Percentiles rank a stretch among this genome's conserved stretches.
phyloP scores from a whole-genome alignment of 2,888 invertebrate species.

The Drosophila austrosaltans region DNA sequence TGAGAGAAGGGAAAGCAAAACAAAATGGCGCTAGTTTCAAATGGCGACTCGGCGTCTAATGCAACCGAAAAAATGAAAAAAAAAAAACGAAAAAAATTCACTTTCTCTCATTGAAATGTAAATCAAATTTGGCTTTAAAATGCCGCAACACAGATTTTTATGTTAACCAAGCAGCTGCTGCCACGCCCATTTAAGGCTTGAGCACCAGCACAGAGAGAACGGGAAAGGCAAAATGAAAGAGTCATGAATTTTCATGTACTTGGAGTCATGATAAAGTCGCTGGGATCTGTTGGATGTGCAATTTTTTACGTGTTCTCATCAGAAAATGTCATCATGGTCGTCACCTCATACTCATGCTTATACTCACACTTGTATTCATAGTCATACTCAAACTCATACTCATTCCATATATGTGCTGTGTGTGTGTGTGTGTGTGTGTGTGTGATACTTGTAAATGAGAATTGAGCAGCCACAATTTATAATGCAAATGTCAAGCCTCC shows the following conservation, averaged over 20 bases:
- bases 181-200: slow-evolving; percentile 8
- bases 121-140: slow-evolving; percentile 71
- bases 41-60: slow-evolving; percentile 60
- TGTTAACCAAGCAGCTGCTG: slow-evolving; percentile 40
- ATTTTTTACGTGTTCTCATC: slow-evolving; percentile 78
- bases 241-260: slow-evolving; percentile 77
- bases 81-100: slow-evolving; percentile 48
- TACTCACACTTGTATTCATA: neutral
- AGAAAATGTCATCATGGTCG: slow-evolving; percentile 66
- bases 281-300: slow-evolving; percentile 60
- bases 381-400: slow-evolving; percentile 1
- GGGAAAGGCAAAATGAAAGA: slow-evolving; percentile 41
- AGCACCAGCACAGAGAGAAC: neutral
- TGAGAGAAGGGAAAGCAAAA: slow-evolving; percentile 42
- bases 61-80: slow-evolving; percentile 12
- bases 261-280: slow-evolving; percentile 63
- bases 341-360: slow-evolving; percentile 11
- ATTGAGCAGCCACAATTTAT: slow-evolving; percentile 74
- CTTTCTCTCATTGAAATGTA: slow-evolving; percentile 69
- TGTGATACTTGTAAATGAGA: slow-evolving; percentile 54
- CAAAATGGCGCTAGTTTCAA: slow-evolving; percentile 46
- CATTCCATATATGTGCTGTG: neutral
- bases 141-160: slow-evolving; percentile 61
- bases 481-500: slow-evolving; percentile 69
- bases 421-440: slow-evolving; percentile 39